Conservation (phyloP, 2,113 vertebrate species). For the Tragelaphus scriptus region DNA sequence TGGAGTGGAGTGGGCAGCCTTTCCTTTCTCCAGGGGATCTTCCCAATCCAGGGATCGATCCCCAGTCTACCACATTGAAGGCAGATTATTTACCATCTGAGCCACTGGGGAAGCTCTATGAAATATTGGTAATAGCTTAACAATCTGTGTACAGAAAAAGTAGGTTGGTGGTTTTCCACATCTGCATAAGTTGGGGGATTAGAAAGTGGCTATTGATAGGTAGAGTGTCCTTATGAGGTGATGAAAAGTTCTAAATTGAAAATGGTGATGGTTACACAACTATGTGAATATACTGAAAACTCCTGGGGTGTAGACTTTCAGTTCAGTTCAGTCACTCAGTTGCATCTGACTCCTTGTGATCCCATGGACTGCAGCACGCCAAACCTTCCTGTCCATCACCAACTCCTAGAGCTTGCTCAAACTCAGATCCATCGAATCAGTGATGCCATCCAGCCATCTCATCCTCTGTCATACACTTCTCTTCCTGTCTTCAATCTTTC, state of each 20-base stretch:
- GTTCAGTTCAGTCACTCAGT: not conserved
- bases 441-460: not conserved
- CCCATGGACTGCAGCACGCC: not conserved
- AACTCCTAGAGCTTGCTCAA: not conserved
- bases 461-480: not conserved
- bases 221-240: not conserved
- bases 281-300: not conserved
- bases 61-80: fast-evolving
- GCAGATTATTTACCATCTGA: not conserved
- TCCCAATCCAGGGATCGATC: not conserved
- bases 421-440: not conserved
- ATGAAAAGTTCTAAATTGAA: not conserved
- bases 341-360: not conserved
- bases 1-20: not conserved
- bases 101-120: not conserved
- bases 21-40: not conserved
- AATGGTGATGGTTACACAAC: not conserved
- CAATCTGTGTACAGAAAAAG: not conserved
- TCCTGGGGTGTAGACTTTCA: not conserved
- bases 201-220: not conserved
- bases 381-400: not conserved
- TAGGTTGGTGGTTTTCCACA: not conserved
- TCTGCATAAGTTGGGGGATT: not conserved
- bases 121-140: not conserved
- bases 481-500: not conserved